A percentile compares a stretch with the other conserved stretches of the same genome.
Conservation (phyloP, 2,797 vertebrate genomes). For the Lepilemur septentrionalis region DNA sequence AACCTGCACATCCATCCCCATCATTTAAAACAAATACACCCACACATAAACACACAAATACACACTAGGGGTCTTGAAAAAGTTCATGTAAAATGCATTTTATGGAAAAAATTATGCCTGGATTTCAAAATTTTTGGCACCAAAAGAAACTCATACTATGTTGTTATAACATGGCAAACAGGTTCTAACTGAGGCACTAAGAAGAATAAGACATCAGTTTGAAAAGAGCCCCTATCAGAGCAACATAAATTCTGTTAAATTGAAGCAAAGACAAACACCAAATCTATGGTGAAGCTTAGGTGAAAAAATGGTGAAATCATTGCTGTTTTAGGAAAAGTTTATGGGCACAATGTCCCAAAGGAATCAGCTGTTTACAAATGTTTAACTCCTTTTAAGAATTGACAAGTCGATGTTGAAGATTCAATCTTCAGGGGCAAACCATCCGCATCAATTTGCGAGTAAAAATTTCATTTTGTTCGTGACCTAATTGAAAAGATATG, state of each 20-base stretch:
- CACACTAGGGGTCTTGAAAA: neutral
- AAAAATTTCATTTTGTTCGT: neutral
- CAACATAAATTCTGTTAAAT: neutral
- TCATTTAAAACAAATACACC: neutral
- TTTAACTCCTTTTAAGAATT: neutral
- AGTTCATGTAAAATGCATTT: neutral
- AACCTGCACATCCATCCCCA: neutral
- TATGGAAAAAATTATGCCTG: neutral
- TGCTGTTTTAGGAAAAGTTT: neutral
- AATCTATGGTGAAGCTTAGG: neutral
- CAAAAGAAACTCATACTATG: neutral
- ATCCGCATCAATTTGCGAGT: neutral
- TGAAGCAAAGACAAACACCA: neutral
- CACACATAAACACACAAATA: neutral
- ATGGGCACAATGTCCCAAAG: neutral
- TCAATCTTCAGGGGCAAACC: neutral
- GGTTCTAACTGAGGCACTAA: neutral
- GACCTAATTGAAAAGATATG: neutral
- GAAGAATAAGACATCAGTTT: neutral
- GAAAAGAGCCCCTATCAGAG: neutral
- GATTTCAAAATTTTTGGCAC: neutral
- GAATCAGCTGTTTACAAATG: neutral
- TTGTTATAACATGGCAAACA: neutral
- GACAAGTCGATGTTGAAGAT: neutral
- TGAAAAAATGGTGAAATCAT: neutral